These are phyloP conservation scores for Stichodactyla mertensii DNA, from an alignment of 64 coral and sea anemone genomes.

Conservation along the genomic window DNA sequence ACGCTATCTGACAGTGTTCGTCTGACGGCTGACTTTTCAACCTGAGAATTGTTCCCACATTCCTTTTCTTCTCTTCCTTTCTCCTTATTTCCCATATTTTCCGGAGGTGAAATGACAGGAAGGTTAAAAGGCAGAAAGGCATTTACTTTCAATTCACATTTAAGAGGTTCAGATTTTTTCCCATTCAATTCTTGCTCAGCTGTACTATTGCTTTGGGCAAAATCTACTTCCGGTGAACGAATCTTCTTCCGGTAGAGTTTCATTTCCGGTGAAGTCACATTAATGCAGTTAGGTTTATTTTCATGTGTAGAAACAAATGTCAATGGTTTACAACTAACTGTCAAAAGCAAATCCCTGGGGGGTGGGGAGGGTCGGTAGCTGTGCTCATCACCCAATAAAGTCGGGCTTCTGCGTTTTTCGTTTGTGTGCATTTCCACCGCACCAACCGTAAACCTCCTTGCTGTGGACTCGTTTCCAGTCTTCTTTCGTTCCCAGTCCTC, in stretches of 20 bases:
- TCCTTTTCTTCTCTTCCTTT: neutral
- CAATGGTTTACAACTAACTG: neutral
- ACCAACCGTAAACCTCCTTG: neutral
- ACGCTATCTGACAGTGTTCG: constrained; percentile 15
- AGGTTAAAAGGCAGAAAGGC: neutral
- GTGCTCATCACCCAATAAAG: neutral
- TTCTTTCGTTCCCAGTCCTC: neutral
- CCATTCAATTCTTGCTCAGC: neutral
- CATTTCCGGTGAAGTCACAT: neutral
- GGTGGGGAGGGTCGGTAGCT: neutral
- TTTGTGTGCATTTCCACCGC: neutral
- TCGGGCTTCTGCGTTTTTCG: neutral
- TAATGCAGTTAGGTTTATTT: too few relatives aligned
- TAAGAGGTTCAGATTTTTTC: neutral
- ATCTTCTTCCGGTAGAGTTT: neutral
- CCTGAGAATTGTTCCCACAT: neutral
- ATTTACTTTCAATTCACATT: neutral
- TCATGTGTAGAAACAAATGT: neutral
- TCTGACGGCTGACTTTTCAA: neutral
- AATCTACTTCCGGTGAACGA: constrained; percentile 8
- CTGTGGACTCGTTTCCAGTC: neutral
- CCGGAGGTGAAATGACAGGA: neutral
- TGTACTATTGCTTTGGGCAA: neutral
- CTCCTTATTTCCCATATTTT: neutral
- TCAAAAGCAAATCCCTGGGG: constrained; percentile 4